Base-by-base conservation (phyloP, 2,888 invertebrate genomes). In the Platycnemis pennipes region DNA sequence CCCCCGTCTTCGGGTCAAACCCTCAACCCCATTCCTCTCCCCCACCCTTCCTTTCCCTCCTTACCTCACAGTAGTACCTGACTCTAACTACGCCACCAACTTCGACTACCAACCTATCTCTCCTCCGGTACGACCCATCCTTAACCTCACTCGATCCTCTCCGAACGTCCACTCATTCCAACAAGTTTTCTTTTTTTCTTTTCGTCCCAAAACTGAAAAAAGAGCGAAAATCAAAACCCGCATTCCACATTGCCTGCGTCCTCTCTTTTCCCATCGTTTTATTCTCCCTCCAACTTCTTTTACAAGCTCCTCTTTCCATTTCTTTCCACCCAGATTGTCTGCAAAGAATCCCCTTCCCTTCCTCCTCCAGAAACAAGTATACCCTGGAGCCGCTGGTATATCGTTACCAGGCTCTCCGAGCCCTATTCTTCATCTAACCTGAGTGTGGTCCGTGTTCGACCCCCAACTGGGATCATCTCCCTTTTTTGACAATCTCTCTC, bases 21-120 rank as follows among this genome's bases (percentile, higher is more conserved):
- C 37, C 77, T 77, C 37, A n/a, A 22, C 63, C 63, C 63, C 63
- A 63, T 63, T 31, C 16, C 49, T 46, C 88, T 46, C 63, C 63
- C 91, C 31, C 26, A 26, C 69, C 91, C 63, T 44, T 45, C 63
- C 37, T 22, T 16, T 22, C 53, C 19, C 42, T 26, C 63, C 37
- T 91, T 45, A 26, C n/a, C 63, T 45, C 26, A 53, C 89, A 42
- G 89, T 89, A 89, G 56, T 89, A 22, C 89, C 56, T 89, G 49
- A 49, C 89, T 89, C 5, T 89, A 89, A 63, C 91, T 91, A 91
- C 63, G 91, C 91, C 63, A 44, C 91, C 26, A 45, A 49, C 88
- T n/a, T 53, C 88, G 63, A 91, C 91, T 56, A 63, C 63, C 91
- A 44, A n/a, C 63, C 63, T 63, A 45, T 42, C 26, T 56, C 89